Conservation (phyloP, 2,113 vertebrate genomes). For the Gobio gobio region DNA sequence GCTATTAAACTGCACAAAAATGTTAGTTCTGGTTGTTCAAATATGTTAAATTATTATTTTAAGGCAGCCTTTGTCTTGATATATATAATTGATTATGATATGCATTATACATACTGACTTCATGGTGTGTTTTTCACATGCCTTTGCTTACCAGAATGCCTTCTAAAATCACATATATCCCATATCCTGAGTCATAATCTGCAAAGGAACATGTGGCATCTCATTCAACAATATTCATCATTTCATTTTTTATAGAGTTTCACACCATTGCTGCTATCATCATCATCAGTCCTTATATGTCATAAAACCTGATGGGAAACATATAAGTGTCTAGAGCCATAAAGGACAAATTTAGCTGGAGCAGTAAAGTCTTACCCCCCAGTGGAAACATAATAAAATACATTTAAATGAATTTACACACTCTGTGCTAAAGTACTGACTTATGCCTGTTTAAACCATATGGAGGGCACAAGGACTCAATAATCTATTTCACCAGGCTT, state of each 20-base stretch:
- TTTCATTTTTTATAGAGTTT: conserved; percentile 62
- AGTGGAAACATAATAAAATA: conserved; percentile 65
- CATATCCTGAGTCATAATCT: neutral
- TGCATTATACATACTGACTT: neutral
- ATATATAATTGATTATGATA: neutral
- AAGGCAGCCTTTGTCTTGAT: conserved; percentile 7
- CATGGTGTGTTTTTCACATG: neutral
- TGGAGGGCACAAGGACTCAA: neutral
- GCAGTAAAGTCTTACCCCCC: conserved; percentile 66
- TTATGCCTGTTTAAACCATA: conserved; percentile 38
- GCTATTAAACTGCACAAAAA: conserved; percentile 56
- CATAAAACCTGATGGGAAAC: conserved; percentile 46
- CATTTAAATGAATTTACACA: conserved; percentile 42
- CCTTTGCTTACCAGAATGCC: neutral
- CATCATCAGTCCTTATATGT: conserved; percentile 60
- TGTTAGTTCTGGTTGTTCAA: conserved; percentile 2
- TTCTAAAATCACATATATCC: neutral
- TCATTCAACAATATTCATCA: conserved; percentile 9
- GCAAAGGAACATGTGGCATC: conserved; percentile 11
- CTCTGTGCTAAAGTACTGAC: conserved; percentile 11
- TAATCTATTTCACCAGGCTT: conserved; percentile 1
- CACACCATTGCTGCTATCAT: conserved; percentile 38
- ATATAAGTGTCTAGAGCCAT: conserved; percentile 61
- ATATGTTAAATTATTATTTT: neutral
- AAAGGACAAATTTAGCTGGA: conserved; percentile 61